Conservation (phyloP, 2,888 invertebrate genomes). For the Hydrotaea diabolus region DNA sequence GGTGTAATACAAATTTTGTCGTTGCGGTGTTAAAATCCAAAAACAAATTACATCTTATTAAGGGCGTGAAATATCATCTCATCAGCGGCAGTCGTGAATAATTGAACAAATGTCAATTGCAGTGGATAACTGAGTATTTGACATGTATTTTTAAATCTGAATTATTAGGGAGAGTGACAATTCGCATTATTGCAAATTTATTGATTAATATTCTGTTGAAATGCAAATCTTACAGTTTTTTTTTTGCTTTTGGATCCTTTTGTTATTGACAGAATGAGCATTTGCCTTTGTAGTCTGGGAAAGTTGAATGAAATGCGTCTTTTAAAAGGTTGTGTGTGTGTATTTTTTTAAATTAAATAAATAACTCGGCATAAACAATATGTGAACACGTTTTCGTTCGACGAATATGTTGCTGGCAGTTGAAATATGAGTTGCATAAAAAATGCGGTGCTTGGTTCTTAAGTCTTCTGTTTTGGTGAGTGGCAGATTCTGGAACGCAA, state of each 20-base stretch:
- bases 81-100: neutral
- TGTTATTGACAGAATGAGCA: no score
- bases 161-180: neutral
- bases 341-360: neutral
- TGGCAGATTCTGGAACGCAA: neutral
- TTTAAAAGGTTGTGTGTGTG: neutral
- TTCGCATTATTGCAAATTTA: neutral
- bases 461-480: slow-evolving; percentile 2
- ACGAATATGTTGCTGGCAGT: neutral
- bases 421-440: neutral
- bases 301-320: neutral
- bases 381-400: neutral
- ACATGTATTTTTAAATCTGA: neutral
- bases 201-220: slow-evolving; percentile 2
- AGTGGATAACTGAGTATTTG: neutral
- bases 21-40: no score
- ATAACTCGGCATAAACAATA: no score
- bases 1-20: no score
- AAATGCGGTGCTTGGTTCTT: neutral
- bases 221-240: neutral
- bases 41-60: no score
- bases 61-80: neutral
- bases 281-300: neutral
- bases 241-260: neutral
- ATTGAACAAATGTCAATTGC: neutral